Base-by-base conservation (phyloP, 1,140 invertebrate genomes). In the Bombus fervidus region DNA sequence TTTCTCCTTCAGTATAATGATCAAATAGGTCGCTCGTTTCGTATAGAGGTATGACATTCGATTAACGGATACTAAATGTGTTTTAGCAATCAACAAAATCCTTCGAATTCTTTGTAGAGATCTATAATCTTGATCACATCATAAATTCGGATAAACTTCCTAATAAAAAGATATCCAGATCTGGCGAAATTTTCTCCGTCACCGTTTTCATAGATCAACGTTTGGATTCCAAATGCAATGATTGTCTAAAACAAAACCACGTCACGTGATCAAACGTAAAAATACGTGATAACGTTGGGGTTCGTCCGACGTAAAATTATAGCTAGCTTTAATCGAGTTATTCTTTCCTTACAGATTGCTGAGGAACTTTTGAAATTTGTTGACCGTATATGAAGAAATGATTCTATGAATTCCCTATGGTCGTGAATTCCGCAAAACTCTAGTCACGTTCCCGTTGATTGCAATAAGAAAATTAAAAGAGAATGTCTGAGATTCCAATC, bases 1-100 rank as follows among this genome's bases (percentile, higher is more conserved):
- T 82, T 75, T 37, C 41, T 37, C 22, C 9, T 8, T 13, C 22
- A 0, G n/a, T 18, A n/a, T 18, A 25, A 34, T 39, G 31, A 18
- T 73, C 34, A 62, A 64, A 74, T 28, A 71, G 34, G 25, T 82
- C 22, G 53, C 18, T 34, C 25, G 53, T 82, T 81, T 39, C 43
- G 9, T 12, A 28, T 25, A 28, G 37, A 31, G 39, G n/a, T 12
- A 41, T 62, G 9, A 25, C 4, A 25, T 64, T 25, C 80, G 39
- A 31, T n/a, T n/a, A 10, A 66, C 31, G 31, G 18, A 41, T 39
- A 13, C 4, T 5, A 13, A 71, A 28, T 71, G 12, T 4, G 3
- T 39, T 69, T 28, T 1, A 39, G 25, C 69, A 37, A 69, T 73
- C n/a, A 0, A 9, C 43, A 25, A 34, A 9, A 25, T 53, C 31